Percentiles rank a stretch among this genome's conserved stretches.
These are phyloP conservation scores for Meganola albula DNA, from an alignment of 2,888 invertebrate species.

Conservation along the genomic window DNA sequence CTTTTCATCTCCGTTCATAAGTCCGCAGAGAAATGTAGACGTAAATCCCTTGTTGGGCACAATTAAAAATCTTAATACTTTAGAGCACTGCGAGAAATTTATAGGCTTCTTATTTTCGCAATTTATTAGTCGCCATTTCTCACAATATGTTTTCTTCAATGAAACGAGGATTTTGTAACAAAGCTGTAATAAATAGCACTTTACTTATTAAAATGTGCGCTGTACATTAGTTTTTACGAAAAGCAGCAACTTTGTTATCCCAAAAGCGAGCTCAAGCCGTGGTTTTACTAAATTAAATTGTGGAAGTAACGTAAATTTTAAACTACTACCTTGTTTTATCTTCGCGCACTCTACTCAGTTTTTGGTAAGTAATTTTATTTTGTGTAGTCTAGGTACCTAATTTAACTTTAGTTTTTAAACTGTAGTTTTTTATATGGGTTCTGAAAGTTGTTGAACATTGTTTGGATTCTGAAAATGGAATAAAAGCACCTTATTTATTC, in stretches of 20 bases:
- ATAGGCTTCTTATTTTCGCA: constrained; percentile 33
- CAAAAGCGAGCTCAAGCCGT: constrained; percentile 13
- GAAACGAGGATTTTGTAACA: constrained; percentile 18
- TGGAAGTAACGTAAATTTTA: constrained; percentile 19
- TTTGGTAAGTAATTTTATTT: constrained; percentile 20
- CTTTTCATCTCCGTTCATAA: too few relatives aligned
- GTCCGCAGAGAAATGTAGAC: constrained; percentile 37
- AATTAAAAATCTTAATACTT: constrained; percentile 49
- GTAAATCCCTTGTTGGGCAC: constrained; percentile 32
- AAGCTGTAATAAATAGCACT: constrained; percentile 24
- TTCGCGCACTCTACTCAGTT: constrained; percentile 14
- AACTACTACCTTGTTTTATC: constrained; percentile 20
- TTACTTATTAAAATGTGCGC: constrained; percentile 7
- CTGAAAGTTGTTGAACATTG: too few relatives aligned
- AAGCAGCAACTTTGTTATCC: constrained; percentile 16
- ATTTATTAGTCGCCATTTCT: constrained; percentile 23
- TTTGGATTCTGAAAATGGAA: too few relatives aligned
- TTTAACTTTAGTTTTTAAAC: too few relatives aligned
- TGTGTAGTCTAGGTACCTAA: too few relatives aligned
- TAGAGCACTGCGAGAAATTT: constrained; percentile 41
- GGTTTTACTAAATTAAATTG: constrained; percentile 25
- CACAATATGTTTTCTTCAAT: constrained; percentile 25
- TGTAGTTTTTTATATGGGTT: too few relatives aligned
- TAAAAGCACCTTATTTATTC: too few relatives aligned
- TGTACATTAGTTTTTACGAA: constrained; percentile 15